Base-by-base conservation (phyloP, 2,888 invertebrate genomes). In the Agrenia bidenticulata region DNA sequence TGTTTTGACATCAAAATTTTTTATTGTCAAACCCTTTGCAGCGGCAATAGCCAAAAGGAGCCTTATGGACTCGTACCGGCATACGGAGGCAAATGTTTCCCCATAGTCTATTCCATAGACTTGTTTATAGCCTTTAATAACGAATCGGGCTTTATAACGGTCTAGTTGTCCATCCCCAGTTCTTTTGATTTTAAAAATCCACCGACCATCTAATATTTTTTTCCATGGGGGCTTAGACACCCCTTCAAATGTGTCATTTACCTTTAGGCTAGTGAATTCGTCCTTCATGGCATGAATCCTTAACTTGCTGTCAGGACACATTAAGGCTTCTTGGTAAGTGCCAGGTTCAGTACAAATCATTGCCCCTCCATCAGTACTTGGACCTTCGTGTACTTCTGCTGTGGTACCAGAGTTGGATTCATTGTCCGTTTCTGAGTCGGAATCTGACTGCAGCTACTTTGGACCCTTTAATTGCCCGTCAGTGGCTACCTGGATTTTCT, bases 141-240 rank as follows among this genome's bases (percentile, higher is more conserved):
- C 65, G 0, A 69, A 17, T 39, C 63, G 21, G 0, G 69, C 66
- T 26, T 69, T 69, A 27, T 23, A 66, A 11, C 59, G 2, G 11
- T 19, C 53, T 9, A 63, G 13, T 13, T 24, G 17, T 1, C 63
- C 66, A n/a, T n/a, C n/a, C n/a, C n/a, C n/a, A n/a, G n/a, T n/a
- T n/a, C n/a, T n/a, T n/a, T 66, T 69, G 0, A 63, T 2, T 24
- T 63, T 63, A 32, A 19, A 69, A 0, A 69, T 53, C 66, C 69
- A 69, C 1, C 50, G 27, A 1, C 24, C 57, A 13, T 66, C 61
- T 11, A 68, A 45, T 1, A 61, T 1, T 15, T 53, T n/a, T n/a
- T n/a, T n/a, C n/a, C n/a, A n/a, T n/a, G n/a, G n/a, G n/a, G 50
- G 15, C 13, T 5, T 24, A n/a, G n/a, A n/a, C n/a, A n/a, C n/a